Percentiles rank a stretch among this genome's conserved stretches.
phyloP scores from a whole-genome alignment of 2,888 invertebrate genomes.

The Hesperia comma region DNA sequence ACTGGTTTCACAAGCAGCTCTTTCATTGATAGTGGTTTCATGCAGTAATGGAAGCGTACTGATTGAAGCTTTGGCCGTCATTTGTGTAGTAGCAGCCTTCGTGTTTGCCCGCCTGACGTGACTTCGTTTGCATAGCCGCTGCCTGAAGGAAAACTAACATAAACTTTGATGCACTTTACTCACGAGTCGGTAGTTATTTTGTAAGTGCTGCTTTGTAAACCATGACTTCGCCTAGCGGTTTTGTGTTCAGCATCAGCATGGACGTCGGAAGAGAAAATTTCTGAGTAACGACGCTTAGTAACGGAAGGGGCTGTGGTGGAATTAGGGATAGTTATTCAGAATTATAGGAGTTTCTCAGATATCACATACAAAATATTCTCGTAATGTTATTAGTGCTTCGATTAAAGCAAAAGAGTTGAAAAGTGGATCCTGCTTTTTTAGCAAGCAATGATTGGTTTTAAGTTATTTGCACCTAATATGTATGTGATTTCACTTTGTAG shows the following conservation, averaged over 20 bases:
- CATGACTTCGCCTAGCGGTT: slow-evolving; percentile 38
- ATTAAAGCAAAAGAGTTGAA: too few species aligned
- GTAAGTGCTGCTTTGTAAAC: slow-evolving; percentile 45
- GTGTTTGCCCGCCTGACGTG: slow-evolving; percentile 73
- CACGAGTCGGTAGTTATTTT: slow-evolving; percentile 44
- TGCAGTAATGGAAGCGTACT: slow-evolving; percentile 39
- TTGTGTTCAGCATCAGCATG: slow-evolving; percentile 23
- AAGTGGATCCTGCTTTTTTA: too few species aligned
- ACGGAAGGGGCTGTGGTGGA: neutral
- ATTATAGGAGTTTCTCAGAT: too few species aligned
- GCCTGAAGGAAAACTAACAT: slow-evolving; percentile 78
- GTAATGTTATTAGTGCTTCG: too few species aligned
- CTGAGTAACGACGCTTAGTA: slow-evolving; percentile 15
- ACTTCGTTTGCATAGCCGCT: slow-evolving; percentile 74
- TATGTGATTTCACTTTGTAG: too few species aligned
- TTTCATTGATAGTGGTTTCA: neutral
- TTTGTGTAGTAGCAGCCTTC: slow-evolving; percentile 42
- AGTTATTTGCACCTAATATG: too few species aligned
- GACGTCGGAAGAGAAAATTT: slow-evolving; percentile 13
- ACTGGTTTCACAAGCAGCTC: slow-evolving; percentile 39
- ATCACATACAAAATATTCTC: too few species aligned
- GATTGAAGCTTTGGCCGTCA: neutral
- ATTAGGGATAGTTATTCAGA: neutral
- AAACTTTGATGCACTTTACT: slow-evolving; percentile 64
- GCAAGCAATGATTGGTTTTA: too few species aligned